Conservation (phyloP, 2,888 invertebrate species). For the Diaphora mendica region DNA sequence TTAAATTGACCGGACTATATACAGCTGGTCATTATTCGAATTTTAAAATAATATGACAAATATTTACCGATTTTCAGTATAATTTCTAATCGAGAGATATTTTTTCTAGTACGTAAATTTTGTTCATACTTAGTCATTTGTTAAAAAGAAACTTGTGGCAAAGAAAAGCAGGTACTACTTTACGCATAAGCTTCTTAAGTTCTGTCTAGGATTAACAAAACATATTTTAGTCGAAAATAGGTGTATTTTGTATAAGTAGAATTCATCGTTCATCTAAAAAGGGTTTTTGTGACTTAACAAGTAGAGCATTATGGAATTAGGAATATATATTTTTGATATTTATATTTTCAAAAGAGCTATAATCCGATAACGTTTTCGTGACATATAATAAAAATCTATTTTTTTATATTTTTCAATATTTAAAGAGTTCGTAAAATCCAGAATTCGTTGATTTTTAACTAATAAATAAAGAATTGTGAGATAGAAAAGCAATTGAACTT, state of each 20-base stretch:
- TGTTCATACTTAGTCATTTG: not conserved
- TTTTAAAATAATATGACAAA: not conserved
- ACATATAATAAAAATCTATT: not conserved
- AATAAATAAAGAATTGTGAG: not conserved
- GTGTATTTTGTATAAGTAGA: not conserved
- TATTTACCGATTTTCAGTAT: not conserved
- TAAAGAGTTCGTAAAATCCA: not conserved
- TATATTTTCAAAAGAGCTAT: not conserved
- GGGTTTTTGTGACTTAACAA: not conserved
- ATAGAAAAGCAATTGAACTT: not conserved
- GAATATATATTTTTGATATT: not conserved
- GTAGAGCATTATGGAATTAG: not conserved
- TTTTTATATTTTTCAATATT: not conserved
- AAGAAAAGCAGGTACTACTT: not conserved
- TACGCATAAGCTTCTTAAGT: constrained; percentile 9
- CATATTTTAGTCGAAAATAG: constrained; percentile 5
- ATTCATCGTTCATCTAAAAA: constrained; percentile 1
- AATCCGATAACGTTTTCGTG: not conserved
- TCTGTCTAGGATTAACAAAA: constrained; percentile 3
- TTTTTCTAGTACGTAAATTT: not conserved
- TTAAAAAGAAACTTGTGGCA: not conserved
- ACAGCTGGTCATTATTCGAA: not conserved
- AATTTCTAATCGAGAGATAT: not conserved
- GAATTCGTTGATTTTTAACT: not conserved
- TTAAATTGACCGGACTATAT: too few relatives aligned